Base-by-base conservation (phyloP, 2,113 vertebrate genomes). In the Hucho hucho region DNA sequence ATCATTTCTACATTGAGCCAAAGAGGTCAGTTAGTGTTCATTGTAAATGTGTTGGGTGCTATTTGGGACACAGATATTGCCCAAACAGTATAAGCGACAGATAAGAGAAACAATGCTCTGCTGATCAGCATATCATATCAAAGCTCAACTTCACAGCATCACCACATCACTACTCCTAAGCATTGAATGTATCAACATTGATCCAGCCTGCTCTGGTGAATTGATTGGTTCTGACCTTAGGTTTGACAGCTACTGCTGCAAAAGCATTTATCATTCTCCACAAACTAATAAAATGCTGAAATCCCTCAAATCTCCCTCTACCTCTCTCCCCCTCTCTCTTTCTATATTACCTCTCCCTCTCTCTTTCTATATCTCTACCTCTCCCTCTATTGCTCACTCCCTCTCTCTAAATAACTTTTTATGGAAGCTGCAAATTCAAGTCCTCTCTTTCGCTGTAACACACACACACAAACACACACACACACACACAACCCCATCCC, bases 191-290 rank as follows among this genome's bases (percentile, higher is more conserved):
- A 53, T 53, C 49, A 53, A 53, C 49, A 53, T 18, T 53, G 49
- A 53, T 53, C 49, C 49, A 53, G 49, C 49, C 49, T 18, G 49
- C 49, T 18, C 13, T 53, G 49, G 3, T 77, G 84, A 80, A 83
- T 86, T 90, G 87, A 92, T 90, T 90, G 83, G 88, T 86, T 87
- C 78, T 90, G 88, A 92, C 90, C 90, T 91, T 91, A 83, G 68
- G 29, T 70, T 67, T 78, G 83, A 88, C 86, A 84, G 87, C 80
- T 72, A 68, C 84, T 78, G 84, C 82, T 78, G 81, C 87, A 83
- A 29, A 70, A 28, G 26, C 80, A 87, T 53, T 73, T 61, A 22
- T 43, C 84, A 81, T 86, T 83, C 83, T 84, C 86, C 74, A 74
- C 72, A 58, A 89, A 85, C 86, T 87, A 90, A 88, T 90, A 87